Evolutionary conservation across 2,888 invertebrate genomes (phyloP).

Genomic region (Pemphredon lugubris): DNA sequence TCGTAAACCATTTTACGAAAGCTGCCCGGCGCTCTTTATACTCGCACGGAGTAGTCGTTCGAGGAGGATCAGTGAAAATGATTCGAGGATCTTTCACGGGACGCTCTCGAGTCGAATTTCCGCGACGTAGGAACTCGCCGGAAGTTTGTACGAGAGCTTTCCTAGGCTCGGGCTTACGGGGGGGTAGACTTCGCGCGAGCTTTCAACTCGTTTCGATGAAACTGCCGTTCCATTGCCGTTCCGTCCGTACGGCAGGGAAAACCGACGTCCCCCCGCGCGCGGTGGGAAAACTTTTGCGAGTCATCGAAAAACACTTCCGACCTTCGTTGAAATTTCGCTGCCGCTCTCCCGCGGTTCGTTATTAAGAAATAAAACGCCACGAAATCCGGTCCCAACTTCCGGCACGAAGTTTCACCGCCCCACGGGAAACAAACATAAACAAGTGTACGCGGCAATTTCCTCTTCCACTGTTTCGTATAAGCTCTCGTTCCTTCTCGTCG

Average conservation of each 20-base stretch:
- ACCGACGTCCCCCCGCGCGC: constrained; percentile 55
- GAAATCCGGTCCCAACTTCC: constrained; percentile 27
- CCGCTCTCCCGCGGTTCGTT: constrained; percentile 27
- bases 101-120: constrained; percentile 62
- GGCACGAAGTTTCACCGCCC: constrained; percentile 6
- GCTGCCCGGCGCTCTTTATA: no score
- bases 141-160: constrained; percentile 61
- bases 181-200: constrained; percentile 55
- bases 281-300: constrained; percentile 52
- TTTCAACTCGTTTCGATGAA: constrained; percentile 59
- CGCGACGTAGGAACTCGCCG: constrained; percentile 55
- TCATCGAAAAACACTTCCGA: constrained; percentile 54
- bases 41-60: constrained; percentile 31
- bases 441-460: constrained; percentile 16
- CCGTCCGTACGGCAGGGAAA: constrained; percentile 55
- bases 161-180: constrained; percentile 44
- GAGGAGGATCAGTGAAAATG: constrained; percentile 49
- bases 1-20: no score
- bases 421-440: constrained; percentile 25
- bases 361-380: constrained; percentile 30
- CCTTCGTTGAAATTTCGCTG: constrained; percentile 33
- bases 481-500: not conserved
- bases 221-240: constrained; percentile 64
- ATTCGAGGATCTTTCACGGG: constrained; percentile 51
- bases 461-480: not conserved